A percentile compares a stretch with the other conserved stretches of the same genome.
These are phyloP conservation scores for Gisinianus flammeolus DNA, from an alignment of 2,888 invertebrate genomes.

Conservation along the genomic window DNA sequence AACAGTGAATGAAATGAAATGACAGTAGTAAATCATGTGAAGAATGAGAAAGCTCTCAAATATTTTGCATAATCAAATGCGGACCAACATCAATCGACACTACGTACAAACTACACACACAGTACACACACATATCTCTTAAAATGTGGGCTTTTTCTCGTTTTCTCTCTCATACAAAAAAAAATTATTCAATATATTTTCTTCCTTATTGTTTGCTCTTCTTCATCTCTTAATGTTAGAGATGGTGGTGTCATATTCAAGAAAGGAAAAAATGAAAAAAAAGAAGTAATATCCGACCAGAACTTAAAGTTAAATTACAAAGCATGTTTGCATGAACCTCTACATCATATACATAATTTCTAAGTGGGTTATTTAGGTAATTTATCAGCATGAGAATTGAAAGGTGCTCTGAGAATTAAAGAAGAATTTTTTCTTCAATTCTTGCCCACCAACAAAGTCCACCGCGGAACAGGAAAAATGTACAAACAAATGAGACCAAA, in stretches of 20 bases:
- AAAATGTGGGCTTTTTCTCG: not conserved
- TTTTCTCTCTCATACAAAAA: not conserved
- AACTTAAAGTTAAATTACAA: too few species aligned
- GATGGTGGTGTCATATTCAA: not conserved
- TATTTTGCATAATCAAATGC: conserved; percentile 34
- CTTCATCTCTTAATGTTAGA: not conserved
- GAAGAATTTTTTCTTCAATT: too few species aligned
- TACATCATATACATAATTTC: too few species aligned
- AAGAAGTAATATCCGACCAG: too few species aligned
- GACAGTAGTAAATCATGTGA: conserved; percentile 33
- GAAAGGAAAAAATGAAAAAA: not conserved
- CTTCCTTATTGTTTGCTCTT: not conserved
- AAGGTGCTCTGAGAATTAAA: too few species aligned
- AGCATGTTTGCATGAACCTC: too few species aligned
- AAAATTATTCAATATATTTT: not conserved
- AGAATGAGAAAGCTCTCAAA: conserved; percentile 30
- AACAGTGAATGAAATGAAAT: conserved; percentile 27
- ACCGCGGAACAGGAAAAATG: too few species aligned
- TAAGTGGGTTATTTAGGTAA: too few species aligned
- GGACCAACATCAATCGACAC: conserved; percentile 6
- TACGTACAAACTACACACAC: not conserved
- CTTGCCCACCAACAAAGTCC: too few species aligned
- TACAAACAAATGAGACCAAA: too few species aligned
- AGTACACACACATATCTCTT: too few species aligned
- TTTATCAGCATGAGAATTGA: too few species aligned